Evolutionary conservation across 2,888 invertebrate species (phyloP).

Genomic region (Cheilosia soror): DNA sequence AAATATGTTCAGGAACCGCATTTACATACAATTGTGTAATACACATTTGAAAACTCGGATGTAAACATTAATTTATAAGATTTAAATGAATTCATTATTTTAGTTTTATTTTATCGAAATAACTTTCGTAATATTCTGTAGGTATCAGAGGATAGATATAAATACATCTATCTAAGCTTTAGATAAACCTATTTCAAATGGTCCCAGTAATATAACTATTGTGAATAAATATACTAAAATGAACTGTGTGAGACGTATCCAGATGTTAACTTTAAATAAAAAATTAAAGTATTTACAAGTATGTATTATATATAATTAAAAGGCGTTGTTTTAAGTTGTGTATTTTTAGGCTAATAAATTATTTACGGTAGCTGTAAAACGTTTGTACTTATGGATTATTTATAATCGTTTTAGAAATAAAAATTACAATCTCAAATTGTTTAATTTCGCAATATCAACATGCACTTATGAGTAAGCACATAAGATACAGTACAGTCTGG

Average conservation of each 20-base stretch:
- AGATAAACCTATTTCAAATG: constrained; percentile 18
- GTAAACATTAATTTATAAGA: neutral
- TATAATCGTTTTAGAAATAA: constrained; percentile 75
- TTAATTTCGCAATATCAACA: neutral
- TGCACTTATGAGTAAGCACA: neutral
- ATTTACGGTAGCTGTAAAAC: constrained; percentile 71
- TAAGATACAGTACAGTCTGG: neutral
- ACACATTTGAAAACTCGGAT: constrained; percentile 6
- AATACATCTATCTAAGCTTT: constrained; percentile 23
- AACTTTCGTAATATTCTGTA: constrained; percentile 51
- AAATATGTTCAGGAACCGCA: constrained; percentile 1
- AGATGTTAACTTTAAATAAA: constrained; percentile 42
- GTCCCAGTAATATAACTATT: constrained; percentile 39
- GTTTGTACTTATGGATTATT: constrained; percentile 75
- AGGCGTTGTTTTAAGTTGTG: constrained; percentile 62
- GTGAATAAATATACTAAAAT: constrained; percentile 57
- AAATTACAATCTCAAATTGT: constrained; percentile 37
- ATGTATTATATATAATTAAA: constrained; percentile 44
- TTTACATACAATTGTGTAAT: neutral
- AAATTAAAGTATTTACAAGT: constrained; percentile 50
- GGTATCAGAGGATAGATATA: constrained; percentile 28
- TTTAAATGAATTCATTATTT: constrained; percentile 29
- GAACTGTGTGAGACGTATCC: constrained; percentile 48
- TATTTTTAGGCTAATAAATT: constrained; percentile 74
- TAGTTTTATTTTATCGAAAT: constrained; percentile 38